Conservation (phyloP, 2,797 vertebrate species). For the Helicolenus hilgendorfi region DNA sequence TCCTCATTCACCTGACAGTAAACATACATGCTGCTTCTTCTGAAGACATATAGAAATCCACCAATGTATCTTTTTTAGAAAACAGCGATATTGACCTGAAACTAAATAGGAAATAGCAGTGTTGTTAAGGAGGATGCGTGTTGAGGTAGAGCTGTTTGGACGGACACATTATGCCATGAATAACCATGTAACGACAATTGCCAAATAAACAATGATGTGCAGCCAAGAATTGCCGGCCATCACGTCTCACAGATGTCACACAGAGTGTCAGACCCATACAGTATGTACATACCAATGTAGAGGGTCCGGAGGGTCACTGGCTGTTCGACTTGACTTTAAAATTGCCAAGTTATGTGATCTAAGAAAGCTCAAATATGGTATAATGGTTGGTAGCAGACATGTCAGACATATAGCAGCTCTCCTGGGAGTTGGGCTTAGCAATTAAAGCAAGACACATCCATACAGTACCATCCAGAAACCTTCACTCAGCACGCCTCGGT, state of each 20-base stretch:
- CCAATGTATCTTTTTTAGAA: background rate
- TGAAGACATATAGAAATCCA: background rate
- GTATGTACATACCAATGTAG: conserved; percentile 9
- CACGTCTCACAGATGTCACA: conserved; percentile 5
- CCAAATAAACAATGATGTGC: conserved; percentile 2
- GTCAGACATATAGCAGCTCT: background rate
- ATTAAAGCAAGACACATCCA: conserved; percentile 21
- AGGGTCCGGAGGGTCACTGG: conserved; percentile 13
- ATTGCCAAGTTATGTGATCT: conserved; percentile 44
- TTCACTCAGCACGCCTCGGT: background rate
- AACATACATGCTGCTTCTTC: background rate
- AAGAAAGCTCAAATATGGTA: conserved; percentile 37
- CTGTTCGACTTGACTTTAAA: conserved; percentile 14
- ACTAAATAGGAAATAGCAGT: background rate
- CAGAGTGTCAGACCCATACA: conserved; percentile 3
- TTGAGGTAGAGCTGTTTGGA: background rate
- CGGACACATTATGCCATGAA: background rate
- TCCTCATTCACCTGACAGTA: background rate
- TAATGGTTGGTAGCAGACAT: conserved; percentile 34
- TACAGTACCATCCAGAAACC: background rate
- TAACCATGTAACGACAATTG: background rate
- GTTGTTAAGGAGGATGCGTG: background rate
- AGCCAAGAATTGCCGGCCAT: background rate
- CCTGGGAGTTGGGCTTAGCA: background rate
- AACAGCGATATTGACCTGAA: background rate